Evolutionary conservation across 2,888 invertebrate genomes (phyloP).

Genomic region (Mimas tiliae): DNA sequence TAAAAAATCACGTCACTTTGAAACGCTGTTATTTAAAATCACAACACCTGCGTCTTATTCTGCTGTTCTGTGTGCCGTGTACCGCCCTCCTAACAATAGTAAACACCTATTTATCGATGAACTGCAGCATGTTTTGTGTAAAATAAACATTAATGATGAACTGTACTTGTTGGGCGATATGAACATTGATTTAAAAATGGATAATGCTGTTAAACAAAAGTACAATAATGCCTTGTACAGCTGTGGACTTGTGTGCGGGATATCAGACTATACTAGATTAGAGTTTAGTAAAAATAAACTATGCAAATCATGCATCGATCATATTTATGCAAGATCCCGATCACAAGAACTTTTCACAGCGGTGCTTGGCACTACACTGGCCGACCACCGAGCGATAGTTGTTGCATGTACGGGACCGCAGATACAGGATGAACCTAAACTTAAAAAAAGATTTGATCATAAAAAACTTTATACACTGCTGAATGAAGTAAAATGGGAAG

Average conservation of each 20-base stretch:
- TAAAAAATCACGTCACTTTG: neutral
- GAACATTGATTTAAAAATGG: neutral
- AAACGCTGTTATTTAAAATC: neutral
- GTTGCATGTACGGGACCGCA: neutral
- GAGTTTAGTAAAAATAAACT: neutral
- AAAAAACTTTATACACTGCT: neutral
- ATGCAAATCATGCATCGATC: neutral
- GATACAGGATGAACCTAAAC: neutral
- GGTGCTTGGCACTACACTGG: no score
- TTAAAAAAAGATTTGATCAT: neutral
- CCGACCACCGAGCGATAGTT: neutral
- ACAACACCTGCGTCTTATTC: neutral
- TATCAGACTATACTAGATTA: neutral
- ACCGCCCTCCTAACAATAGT: neutral
- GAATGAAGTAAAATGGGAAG: neutral
- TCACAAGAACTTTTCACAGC: no score
- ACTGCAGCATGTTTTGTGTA: neutral
- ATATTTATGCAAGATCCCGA: no score
- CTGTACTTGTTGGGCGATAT: neutral
- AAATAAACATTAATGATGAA: neutral
- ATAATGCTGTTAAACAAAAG: neutral
- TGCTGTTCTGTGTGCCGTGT: neutral
- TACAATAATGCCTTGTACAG: neutral
- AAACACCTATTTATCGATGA: neutral
- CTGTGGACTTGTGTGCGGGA: constrained; percentile 5